phyloP scores from a whole-genome alignment of 2,113 vertebrate species.

The Gavia stellata region DNA sequence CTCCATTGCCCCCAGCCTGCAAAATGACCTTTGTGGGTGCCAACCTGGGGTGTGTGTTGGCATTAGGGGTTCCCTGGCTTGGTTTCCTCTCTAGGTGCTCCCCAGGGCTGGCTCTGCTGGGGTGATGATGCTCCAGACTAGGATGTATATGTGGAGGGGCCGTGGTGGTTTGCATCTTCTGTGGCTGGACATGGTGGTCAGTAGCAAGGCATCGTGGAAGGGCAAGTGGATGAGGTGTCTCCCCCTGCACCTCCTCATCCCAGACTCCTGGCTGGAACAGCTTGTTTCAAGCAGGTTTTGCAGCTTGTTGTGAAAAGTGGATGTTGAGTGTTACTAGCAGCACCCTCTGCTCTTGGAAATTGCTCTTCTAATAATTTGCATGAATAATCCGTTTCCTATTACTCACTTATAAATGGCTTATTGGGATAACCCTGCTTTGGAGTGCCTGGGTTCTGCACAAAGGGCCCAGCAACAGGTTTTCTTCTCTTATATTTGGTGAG shows the following conservation, averaged over 20 bases:
- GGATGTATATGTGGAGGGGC: neutral
- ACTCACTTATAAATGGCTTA: too few species aligned
- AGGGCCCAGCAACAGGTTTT: neutral
- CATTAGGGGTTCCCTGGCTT: neutral
- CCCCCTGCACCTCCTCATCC: neutral
- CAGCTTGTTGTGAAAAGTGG: neutral
- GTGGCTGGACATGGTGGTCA: neutral
- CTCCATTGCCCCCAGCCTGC: neutral
- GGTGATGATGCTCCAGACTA: neutral
- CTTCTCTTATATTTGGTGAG: neutral
- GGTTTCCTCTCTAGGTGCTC: neutral
- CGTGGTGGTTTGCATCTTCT: neutral
- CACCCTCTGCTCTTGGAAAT: neutral
- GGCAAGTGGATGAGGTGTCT: neutral
- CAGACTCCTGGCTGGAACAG: neutral
- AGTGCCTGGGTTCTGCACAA: neutral
- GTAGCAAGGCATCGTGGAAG: neutral
- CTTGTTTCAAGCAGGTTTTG: neutral
- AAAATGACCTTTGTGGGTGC: neutral
- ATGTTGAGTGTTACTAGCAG: neutral
- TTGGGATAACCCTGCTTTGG: neutral
- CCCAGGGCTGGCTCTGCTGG: neutral
- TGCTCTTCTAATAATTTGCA: neutral
- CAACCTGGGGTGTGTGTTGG: accelerated
- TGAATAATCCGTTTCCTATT: neutral